phyloP scores from a whole-genome alignment of 1,140 invertebrate genomes.

The Arion vulgaris region DNA sequence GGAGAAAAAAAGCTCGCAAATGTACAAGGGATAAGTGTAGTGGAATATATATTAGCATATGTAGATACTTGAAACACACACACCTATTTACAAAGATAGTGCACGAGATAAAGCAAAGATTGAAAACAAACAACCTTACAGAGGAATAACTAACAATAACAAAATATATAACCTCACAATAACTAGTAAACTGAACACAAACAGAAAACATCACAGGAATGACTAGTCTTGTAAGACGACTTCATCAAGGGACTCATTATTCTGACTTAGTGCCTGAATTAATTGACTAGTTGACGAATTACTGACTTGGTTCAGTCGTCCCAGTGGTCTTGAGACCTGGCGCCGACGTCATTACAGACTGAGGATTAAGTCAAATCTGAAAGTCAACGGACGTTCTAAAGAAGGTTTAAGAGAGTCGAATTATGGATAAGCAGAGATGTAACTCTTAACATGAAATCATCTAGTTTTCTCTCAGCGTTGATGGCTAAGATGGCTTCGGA shows the following conservation, averaged over 20 bases:
- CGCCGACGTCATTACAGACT: not conserved
- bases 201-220: not conserved
- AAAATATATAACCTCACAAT: too few relatives aligned
- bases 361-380: not conserved
- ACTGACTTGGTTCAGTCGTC: not conserved
- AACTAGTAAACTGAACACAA: not conserved
- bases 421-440: not conserved
- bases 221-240: not conserved
- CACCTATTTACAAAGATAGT: too few relatives aligned
- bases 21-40: too few relatives aligned
- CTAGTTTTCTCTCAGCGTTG: too few relatives aligned
- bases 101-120: too few relatives aligned
- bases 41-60: too few relatives aligned
- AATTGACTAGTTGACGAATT: not conserved
- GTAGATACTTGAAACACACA: too few relatives aligned
- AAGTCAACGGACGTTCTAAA: not conserved
- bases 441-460: too few relatives aligned
- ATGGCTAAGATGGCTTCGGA: too few relatives aligned
- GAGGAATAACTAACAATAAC: too few relatives aligned
- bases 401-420: constrained; percentile 3
- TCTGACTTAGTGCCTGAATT: constrained; percentile 9
- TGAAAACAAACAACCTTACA: too few relatives aligned
- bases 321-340: not conserved
- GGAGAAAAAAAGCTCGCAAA: too few relatives aligned
- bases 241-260: not conserved